Base-by-base conservation (phyloP, 1,140 invertebrate species). In the Drosophila nasuta region DNA sequence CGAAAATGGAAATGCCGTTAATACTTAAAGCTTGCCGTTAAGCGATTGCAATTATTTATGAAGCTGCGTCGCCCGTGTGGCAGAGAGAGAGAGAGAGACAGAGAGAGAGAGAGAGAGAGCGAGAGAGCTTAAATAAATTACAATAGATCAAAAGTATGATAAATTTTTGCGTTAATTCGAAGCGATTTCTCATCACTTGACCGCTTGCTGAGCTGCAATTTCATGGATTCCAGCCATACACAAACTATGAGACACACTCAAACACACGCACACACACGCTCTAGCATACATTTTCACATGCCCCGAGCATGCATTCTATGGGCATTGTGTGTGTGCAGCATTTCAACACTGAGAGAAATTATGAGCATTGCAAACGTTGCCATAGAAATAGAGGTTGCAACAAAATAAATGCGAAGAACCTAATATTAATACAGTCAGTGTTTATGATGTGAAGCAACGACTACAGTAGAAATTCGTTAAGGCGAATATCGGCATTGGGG, bases 81-180 rank as follows among this genome's bases (percentile, higher is more conserved):
- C 20, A 25, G 3, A 20, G 2, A 20, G 20, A 20, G 20, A 20
- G 17, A 20, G 17, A n/a, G n/a, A n/a, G n/a, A n/a, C 13, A 20
- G 15, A 15, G 15, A 15, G 15, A 15, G 15, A 15, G 15, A 15
- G 17, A 20, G 2, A 20, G 20, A 25, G 20, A 25, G 35, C 28
- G 43, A 56, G 35, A 41, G 60, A 43, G 60, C 51, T 57, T 65
- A 54, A 65, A 71, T 54, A 46, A 71, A 64, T 64, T 71, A 52
- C 68, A 33, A 71, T 71, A 71, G 60, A 71, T 71, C 69, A 66
- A 57, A 65, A 65, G 63, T 65, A 49, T 66, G 51, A 72, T 72
- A 65, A 72, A 68, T 74, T 38, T 56, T 17, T 28, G 57, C 65
- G 49, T 74, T 69, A 69, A 62, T 68, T 74, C 49, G 43, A 69